These are phyloP conservation scores for Malurus cyaneus DNA, from an alignment of 2,113 vertebrate genomes.

Conservation along the genomic window DNA sequence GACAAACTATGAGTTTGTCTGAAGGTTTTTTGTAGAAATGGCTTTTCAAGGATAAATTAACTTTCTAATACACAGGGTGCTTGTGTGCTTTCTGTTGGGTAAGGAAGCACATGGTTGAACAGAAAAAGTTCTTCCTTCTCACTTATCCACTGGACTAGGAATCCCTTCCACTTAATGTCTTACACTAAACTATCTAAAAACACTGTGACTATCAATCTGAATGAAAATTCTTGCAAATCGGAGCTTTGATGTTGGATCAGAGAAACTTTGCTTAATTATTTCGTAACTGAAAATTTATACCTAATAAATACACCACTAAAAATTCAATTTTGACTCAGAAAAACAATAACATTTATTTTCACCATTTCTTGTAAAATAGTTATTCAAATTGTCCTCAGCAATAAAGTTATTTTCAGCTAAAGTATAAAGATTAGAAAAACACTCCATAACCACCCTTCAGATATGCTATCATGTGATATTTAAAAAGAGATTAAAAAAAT, in stretches of 20 bases:
- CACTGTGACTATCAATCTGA: not conserved
- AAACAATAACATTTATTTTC: not conserved
- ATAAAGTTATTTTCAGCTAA: not conserved
- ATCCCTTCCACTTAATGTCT: not conserved
- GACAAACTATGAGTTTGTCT: not conserved
- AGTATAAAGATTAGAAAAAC: not conserved
- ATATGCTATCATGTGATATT: not conserved
- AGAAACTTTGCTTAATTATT: not conserved
- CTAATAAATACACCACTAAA: not conserved
- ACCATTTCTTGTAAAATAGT: not conserved
- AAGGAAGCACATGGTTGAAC: not conserved
- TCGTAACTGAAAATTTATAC: not conserved
- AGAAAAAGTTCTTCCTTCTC: not conserved
- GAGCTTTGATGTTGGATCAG: not conserved
- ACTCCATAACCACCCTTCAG: not conserved
- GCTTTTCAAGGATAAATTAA: not conserved
- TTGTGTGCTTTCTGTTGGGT: not conserved
- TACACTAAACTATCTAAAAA: not conserved
- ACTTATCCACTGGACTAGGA: not conserved
- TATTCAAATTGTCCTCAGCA: not conserved
- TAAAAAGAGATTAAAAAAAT: not conserved
- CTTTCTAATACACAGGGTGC: not conserved
- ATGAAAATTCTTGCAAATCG: not conserved
- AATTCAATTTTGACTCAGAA: not conserved
- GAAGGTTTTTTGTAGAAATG: not conserved